These are phyloP conservation scores for Antheraea assamensis DNA, from an alignment of 2,888 invertebrate genomes.

Conservation along the genomic window DNA sequence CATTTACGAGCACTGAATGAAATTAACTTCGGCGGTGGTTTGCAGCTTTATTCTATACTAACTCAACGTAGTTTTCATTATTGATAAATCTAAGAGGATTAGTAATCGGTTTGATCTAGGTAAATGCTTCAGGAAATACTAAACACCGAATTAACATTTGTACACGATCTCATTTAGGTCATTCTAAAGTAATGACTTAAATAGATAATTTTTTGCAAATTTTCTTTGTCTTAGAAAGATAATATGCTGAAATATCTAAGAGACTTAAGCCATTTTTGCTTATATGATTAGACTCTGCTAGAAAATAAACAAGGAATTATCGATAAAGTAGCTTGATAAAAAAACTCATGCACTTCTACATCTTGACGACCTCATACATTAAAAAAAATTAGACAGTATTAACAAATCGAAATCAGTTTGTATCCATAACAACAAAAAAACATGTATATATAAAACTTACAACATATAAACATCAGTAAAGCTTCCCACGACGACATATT, in stretches of 20 bases:
- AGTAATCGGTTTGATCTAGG: neutral
- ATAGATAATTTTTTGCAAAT: neutral
- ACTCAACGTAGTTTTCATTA: neutral
- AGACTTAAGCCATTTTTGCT: too few relatives aligned
- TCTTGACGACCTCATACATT: too few relatives aligned
- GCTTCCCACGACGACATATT: slow-evolving; percentile 7
- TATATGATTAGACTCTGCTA: too few relatives aligned
- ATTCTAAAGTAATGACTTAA: neutral
- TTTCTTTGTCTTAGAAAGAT: too few relatives aligned
- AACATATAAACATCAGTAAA: slow-evolving; percentile 3
- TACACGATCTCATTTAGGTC: neutral
- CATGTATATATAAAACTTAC: neutral
- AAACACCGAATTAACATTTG: neutral
- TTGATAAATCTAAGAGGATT: neutral
- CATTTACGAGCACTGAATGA: neutral
- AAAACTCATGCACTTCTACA: too few relatives aligned
- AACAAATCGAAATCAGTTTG: too few relatives aligned
- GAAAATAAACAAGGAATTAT: too few relatives aligned
- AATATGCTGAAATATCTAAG: too few relatives aligned
- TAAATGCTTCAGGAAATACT: neutral
- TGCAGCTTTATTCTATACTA: neutral
- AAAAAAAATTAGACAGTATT: too few relatives aligned
- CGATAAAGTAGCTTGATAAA: too few relatives aligned
- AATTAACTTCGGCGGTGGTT: neutral
- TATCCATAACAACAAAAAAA: neutral